Percentiles rank a stretch among this genome's conserved stretches.
These are phyloP conservation scores for Rhadina sibilatrix DNA, from an alignment of 2,113 vertebrate species.

Conservation along the genomic window DNA sequence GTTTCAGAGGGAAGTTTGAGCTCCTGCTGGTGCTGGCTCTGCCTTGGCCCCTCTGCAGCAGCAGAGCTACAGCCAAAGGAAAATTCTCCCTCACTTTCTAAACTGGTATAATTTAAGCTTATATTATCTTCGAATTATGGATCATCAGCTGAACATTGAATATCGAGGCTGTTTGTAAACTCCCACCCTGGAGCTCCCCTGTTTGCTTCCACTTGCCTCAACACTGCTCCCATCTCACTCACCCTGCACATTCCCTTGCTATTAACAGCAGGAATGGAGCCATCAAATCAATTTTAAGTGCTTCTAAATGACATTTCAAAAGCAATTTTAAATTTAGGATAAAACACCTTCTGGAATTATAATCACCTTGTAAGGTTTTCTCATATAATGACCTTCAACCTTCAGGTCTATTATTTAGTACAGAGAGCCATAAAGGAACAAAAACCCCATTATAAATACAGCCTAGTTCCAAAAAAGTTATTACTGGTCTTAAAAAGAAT, in stretches of 20 bases:
- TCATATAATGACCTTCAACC: background rate
- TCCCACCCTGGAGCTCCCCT: background rate
- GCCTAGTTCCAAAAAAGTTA: background rate
- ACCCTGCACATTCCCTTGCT: background rate
- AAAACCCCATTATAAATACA: background rate
- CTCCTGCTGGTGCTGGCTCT: background rate
- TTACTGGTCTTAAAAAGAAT: background rate
- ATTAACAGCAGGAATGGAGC: background rate
- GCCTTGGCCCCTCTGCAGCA: background rate
- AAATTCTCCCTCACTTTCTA: background rate
- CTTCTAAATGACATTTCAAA: background rate
- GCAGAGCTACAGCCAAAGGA: background rate
- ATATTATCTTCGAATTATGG: background rate
- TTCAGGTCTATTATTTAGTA: background rate
- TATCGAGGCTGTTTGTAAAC: background rate
- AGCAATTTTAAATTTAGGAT: background rate
- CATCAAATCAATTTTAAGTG: background rate
- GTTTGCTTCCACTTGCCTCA: background rate
- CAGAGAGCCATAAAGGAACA: background rate
- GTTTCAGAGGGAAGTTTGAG: background rate
- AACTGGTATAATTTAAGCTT: background rate
- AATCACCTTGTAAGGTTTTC: background rate
- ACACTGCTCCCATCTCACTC: fast-evolving
- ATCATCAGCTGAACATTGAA: background rate
- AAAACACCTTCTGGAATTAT: background rate